Base-by-base conservation (phyloP, 2,888 invertebrate genomes). In the Erebia ligea region DNA sequence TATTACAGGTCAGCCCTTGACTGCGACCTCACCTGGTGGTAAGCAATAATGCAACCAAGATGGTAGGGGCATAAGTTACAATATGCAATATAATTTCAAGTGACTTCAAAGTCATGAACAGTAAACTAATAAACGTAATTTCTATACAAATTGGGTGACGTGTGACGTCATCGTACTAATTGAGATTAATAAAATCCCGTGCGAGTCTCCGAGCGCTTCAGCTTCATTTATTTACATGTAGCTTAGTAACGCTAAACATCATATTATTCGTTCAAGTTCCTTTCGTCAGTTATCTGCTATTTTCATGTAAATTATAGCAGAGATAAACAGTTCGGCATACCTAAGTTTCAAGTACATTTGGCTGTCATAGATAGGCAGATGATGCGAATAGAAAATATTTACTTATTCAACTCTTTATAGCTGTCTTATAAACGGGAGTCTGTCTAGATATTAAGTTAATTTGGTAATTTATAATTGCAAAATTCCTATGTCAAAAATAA, bases 121-220 rank as follows among this genome's bases (percentile, higher is more conserved):
- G 19, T 10, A 34, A 58, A 13, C 21, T 15, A 48, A 15, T 15
- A 48, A 48, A 62, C 19, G 19, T 15, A 45, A 48, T 48, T 62
- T 21, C 21, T 62, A 62, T 62, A 48, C 62, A 62, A 62, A 62
- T 62, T 45, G 48, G 19, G 17, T 11, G 61, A 3, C 42, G 17
- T 42, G 42, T 48, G 19, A 45, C 62, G 48, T 21, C 62, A 62
- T 15, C 5, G 48, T 48, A 21, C 62, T 48, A 62, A 62, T 62
- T 62, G 48, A 48, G 1, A 48, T 48, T 21, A 62, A 62, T 62
- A 19, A 21, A 48, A 21, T 21, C n/a, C 61, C 6, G 13, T 40
- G 40, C 13, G 19, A 48, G 45, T 17, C 21, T 48, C 2, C 13
- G 3, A 10, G 2, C 17, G 5, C 9, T 52, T 19, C 4, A 13